These are phyloP conservation scores for Aurelia sp. DNA, from an alignment of 30 jellyfish, hydroid and myxozoan species.

Conservation along the genomic window DNA sequence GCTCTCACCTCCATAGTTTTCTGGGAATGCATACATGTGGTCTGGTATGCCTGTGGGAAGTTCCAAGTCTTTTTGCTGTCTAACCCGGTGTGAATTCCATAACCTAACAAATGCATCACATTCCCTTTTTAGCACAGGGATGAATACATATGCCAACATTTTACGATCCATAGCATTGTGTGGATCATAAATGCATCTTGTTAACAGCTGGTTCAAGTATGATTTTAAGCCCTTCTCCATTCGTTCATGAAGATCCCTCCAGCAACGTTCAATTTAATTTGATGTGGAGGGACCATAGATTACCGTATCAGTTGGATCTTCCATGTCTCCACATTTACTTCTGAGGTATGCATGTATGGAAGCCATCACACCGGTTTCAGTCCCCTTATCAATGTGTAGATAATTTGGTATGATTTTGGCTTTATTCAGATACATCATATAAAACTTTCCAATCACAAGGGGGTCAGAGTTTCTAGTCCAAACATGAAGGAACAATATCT, in stretches of 20 bases:
- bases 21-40: slow-evolving; percentile 65
- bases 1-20: slow-evolving; percentile 34
- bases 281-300: slow-evolving; percentile 51
- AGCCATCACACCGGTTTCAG: slow-evolving; percentile 71
- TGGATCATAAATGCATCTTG: slow-evolving; percentile 45
- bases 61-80: slow-evolving; percentile 25
- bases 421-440: slow-evolving; percentile 12
- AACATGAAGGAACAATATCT: slow-evolving; percentile 31
- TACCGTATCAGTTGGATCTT: slow-evolving; percentile 65
- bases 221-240: slow-evolving; percentile 21
- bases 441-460: slow-evolving; percentile 42
- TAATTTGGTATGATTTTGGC: slow-evolving; percentile 38
- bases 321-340: slow-evolving; percentile 50
- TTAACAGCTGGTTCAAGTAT: slow-evolving; percentile 18
- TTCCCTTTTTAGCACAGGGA: slow-evolving; percentile 38
- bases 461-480: slow-evolving; percentile 49
- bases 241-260: slow-evolving; percentile 29
- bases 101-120: slow-evolving; percentile 43
- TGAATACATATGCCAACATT: slow-evolving; percentile 17
- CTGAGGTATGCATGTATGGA: slow-evolving; percentile 53
- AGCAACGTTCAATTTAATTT: slow-evolving; percentile 33
- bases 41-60: slow-evolving; percentile 66
- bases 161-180: slow-evolving; percentile 21
- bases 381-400: slow-evolving; percentile 60
- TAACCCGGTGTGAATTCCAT: slow-evolving; percentile 40